These are phyloP conservation scores for Neocloeon triangulifer DNA, from an alignment of 1,140 invertebrate species.

Conservation along the genomic window DNA sequence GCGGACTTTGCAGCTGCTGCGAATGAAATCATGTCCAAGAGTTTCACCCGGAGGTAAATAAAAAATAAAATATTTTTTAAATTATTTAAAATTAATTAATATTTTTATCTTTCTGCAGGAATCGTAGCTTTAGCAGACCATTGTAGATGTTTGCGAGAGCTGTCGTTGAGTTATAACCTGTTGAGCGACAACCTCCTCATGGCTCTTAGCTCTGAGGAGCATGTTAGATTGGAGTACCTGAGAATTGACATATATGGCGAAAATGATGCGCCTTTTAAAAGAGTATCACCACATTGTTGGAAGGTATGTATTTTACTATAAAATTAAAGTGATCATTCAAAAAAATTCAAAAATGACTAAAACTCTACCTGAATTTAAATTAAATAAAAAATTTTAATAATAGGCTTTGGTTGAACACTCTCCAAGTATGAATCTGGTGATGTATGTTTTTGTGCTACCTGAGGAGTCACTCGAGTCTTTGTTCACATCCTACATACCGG, in stretches of 20 bases:
- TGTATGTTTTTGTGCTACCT: slow-evolving; percentile 18
- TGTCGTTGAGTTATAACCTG: slow-evolving; percentile 16
- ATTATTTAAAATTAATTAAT: too few species aligned
- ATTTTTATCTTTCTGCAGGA: too few species aligned
- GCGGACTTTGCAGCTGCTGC: slow-evolving; percentile 12
- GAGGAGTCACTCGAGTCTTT: slow-evolving; percentile 15
- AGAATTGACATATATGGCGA: slow-evolving; percentile 15
- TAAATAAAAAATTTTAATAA: neutral
- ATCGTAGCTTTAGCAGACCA: slow-evolving; percentile 13
- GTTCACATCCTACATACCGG: slow-evolving; percentile 14
- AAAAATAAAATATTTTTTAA: too few species aligned
- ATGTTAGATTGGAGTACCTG: slow-evolving; percentile 14
- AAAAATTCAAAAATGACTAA: neutral
- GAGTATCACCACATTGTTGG: slow-evolving; percentile 15
- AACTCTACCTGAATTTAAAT: neutral
- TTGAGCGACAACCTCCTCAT: slow-evolving; percentile 17
- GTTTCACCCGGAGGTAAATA: slow-evolving; percentile 13
- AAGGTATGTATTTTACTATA: neutral
- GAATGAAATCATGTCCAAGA: slow-evolving; percentile 12
- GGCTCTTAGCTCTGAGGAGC: slow-evolving; percentile 12
- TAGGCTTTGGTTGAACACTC: slow-evolving; percentile 11
- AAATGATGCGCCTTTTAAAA: slow-evolving; percentile 12
- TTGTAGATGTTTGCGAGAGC: slow-evolving; percentile 14
- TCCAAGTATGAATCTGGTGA: slow-evolving; percentile 16
- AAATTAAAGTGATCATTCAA: neutral